Evolutionary conservation across 2,113 vertebrate species (phyloP).

Genomic region (Thomomys bottae): DNA sequence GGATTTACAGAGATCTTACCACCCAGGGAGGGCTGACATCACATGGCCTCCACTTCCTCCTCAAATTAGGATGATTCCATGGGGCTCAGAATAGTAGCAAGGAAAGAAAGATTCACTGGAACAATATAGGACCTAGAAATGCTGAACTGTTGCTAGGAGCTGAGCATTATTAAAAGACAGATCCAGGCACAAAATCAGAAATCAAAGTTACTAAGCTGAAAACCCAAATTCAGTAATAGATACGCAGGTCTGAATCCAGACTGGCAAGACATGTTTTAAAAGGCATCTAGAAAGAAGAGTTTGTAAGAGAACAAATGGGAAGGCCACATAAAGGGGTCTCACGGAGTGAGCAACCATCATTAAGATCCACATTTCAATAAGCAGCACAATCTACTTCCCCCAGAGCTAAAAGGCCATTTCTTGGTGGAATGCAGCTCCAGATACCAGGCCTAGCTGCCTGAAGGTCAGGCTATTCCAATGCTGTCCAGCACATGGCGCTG

Average conservation of each 20-base stretch:
- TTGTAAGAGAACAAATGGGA: not conserved
- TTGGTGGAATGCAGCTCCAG: not conserved
- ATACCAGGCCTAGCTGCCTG: not conserved
- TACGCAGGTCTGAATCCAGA: not conserved
- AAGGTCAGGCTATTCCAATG: not conserved
- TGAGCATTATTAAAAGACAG: not conserved
- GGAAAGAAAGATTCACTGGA: not conserved
- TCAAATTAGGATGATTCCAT: not conserved
- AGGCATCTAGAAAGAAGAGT: not conserved
- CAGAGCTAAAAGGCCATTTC: not conserved
- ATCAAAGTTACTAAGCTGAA: not conserved
- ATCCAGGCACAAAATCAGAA: slow-evolving; percentile 40
- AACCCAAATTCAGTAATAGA: not conserved
- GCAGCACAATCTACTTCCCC: not conserved
- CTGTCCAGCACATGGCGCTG: not conserved
- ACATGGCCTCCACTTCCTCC: not conserved
- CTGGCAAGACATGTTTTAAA: not conserved
- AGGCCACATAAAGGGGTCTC: not conserved
- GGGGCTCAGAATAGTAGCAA: not conserved
- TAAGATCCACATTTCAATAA: not conserved
- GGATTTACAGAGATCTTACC: not conserved
- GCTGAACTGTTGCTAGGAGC: not conserved
- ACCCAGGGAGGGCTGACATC: not conserved
- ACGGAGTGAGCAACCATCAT: not conserved
- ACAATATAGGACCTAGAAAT: not conserved